Percentiles rank a stretch among this genome's conserved stretches.
These are phyloP conservation scores for Propithecus perrieri DNA, from an alignment of 2,797 vertebrate genomes.

Conservation along the genomic window DNA sequence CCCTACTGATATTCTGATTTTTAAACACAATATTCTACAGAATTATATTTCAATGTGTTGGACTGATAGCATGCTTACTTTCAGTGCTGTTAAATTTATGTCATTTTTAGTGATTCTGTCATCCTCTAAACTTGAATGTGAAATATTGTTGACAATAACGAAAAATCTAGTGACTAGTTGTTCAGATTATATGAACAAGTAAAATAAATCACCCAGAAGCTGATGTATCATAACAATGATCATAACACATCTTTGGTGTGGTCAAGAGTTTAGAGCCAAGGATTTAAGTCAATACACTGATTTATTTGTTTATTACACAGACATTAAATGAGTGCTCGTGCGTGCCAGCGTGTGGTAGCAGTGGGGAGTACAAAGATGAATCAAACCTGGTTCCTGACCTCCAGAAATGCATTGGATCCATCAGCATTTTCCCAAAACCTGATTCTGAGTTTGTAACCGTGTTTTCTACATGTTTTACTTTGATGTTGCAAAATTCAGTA, in stretches of 20 bases:
- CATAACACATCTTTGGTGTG: neutral
- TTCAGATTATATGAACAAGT: neutral
- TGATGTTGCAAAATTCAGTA: neutral
- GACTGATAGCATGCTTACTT: neutral
- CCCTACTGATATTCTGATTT: neutral
- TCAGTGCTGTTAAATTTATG: neutral
- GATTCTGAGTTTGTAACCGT: neutral
- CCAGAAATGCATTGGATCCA: neutral
- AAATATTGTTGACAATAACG: neutral
- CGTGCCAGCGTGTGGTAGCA: neutral
- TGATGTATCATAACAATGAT: neutral
- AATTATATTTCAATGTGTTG: neutral
- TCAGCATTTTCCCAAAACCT: slow-evolving; percentile 2
- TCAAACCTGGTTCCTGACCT: neutral
- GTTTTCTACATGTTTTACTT: neutral
- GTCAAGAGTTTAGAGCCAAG: neutral
- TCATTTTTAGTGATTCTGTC: slow-evolving; percentile 41
- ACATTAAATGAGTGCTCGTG: neutral
- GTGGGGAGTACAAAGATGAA: neutral
- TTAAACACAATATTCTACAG: slow-evolving; percentile 30
- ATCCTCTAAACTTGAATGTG: slow-evolving; percentile 23
- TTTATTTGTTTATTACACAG: neutral
- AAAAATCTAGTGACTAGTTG: slow-evolving; percentile 23
- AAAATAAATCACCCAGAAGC: neutral
- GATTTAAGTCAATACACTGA: neutral